Conservation (phyloP, 1,140 invertebrate genomes). For the Drosophila chauvacae region DNA sequence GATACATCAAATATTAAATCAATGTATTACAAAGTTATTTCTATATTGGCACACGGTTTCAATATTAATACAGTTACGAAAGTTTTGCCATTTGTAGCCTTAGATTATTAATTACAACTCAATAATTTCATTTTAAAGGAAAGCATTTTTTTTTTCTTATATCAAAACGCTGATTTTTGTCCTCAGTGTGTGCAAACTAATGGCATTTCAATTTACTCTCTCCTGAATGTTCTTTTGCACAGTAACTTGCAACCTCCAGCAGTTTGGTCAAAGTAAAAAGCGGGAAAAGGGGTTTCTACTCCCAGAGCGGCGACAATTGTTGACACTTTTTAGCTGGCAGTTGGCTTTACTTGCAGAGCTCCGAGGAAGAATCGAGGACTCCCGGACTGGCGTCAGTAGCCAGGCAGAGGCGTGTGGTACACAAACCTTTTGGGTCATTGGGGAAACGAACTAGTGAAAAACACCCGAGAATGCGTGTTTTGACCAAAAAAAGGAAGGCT, state of each 20-base stretch:
- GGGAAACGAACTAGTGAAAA: slow-evolving; percentile 31
- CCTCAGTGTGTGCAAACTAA: not conserved
- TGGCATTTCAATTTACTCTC: slow-evolving; percentile 36
- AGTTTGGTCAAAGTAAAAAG: slow-evolving; percentile 3
- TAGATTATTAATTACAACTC: too few species aligned
- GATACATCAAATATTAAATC: too few species aligned
- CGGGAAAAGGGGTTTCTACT: not conserved
- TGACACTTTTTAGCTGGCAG: slow-evolving; percentile 39
- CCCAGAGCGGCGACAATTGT: slow-evolving; percentile 24
- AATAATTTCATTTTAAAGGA: too few species aligned
- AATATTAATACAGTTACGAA: too few species aligned
- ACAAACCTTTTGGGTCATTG: slow-evolving; percentile 18
- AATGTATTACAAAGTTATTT: too few species aligned
- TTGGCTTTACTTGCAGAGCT: slow-evolving; percentile 13
- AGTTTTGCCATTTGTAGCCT: too few species aligned
- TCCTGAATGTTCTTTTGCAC: slow-evolving; percentile 13
- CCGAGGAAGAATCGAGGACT: slow-evolving; percentile 3
- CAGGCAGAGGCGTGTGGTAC: slow-evolving; percentile 10
- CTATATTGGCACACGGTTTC: too few species aligned
- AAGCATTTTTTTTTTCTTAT: too few species aligned
- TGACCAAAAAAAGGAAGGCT: not conserved
- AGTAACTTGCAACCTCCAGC: slow-evolving; percentile 17
- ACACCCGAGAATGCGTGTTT: slow-evolving; percentile 10
- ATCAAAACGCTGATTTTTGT: rapidly evolving
- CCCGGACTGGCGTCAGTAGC: slow-evolving; percentile 47